phyloP scores from a whole-genome alignment of 2,888 invertebrate species.

The Ormyrus rosae region DNA sequence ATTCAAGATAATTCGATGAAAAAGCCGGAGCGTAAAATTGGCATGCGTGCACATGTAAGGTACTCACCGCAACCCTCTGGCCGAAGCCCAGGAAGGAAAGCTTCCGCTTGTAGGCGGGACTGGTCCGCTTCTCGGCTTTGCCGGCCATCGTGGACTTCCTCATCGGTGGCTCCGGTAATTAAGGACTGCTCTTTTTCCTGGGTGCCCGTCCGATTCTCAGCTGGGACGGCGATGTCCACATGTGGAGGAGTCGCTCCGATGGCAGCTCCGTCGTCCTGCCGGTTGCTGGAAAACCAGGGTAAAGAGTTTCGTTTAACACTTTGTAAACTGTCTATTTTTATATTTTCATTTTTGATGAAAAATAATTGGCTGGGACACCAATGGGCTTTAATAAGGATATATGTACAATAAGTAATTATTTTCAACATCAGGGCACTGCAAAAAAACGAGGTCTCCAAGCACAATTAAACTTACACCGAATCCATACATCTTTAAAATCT shows the following conservation, averaged over 20 bases:
- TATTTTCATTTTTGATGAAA: too few relatives aligned
- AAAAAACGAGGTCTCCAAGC: too few relatives aligned
- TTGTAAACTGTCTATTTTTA: too few relatives aligned
- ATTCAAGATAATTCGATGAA: too few relatives aligned
- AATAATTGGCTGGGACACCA: too few relatives aligned
- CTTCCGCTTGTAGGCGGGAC: constrained; percentile 80
- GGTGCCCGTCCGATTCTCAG: constrained; percentile 75
- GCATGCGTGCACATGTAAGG: not conserved
- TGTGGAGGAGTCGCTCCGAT: constrained; percentile 74
- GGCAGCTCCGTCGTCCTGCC: constrained; percentile 71
- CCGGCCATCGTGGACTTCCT: constrained; percentile 65
- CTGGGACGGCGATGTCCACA: constrained; percentile 75
- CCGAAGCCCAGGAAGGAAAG: constrained; percentile 85
- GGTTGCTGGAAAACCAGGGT: constrained; percentile 58
- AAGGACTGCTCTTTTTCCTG: constrained; percentile 73
- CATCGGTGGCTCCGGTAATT: constrained; percentile 58
- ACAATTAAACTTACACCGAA: too few relatives aligned
- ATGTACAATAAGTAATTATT: too few relatives aligned
- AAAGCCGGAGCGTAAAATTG: too few relatives aligned
- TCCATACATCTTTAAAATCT: too few relatives aligned
- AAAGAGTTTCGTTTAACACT: too few relatives aligned
- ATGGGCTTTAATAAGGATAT: too few relatives aligned
- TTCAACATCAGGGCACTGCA: too few relatives aligned
- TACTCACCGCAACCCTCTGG: constrained; percentile 78
- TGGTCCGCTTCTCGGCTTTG: constrained; percentile 61